Evolutionary conservation across 2,113 vertebrate genomes (phyloP), one percentile per base, ranked within the genome.

Genomic region (Arenaria interpres): DNA sequence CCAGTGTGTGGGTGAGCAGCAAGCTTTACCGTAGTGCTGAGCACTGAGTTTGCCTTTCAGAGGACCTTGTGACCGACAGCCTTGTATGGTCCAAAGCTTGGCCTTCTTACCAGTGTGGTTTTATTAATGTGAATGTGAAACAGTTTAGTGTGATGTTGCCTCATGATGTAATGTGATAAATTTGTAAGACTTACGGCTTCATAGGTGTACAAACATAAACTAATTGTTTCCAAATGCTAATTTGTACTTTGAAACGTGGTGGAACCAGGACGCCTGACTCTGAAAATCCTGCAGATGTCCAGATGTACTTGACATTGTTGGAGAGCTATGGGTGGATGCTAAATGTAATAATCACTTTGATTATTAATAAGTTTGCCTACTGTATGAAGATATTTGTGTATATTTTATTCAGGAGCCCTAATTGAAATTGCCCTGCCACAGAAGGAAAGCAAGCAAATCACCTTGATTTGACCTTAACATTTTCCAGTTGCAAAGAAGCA

Each of bases 401-500:
- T 89, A 14, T 91, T 91, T 96, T 77, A 83, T 77, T 80, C 17
- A 88, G 30, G 63, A 88, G 22, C 35, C 45, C n/a, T 73, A n/a
- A 66, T 11, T 77, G 73, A 88, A 86, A 23, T 21, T 46, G 37
- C 48, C 60, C 15, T 72, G 14, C 25, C 64, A 37, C 41, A 60
- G n/a, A 23, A 74, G 60, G 53, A 73, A 84, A 79, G 37, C 83
- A 63, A 56, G 56, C 25, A 54, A 54, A 60, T 93, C 91, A 71
- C 89, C 68, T 60, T 90, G 68, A 39, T 81, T 75, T 92, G 91
- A 92, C 90, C 83, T 45, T 66, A 86, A 66, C 28, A 8, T 92
- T 96, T 95, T 87, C 73, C 60, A 75, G 50, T 74, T 67, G 51
- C 90, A 71, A 48, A 67, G 73, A 54, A 87, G 84, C 84, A 84